Evolutionary conservation across 2,888 invertebrate species (phyloP).

Genomic region (Molorchus minor): DNA sequence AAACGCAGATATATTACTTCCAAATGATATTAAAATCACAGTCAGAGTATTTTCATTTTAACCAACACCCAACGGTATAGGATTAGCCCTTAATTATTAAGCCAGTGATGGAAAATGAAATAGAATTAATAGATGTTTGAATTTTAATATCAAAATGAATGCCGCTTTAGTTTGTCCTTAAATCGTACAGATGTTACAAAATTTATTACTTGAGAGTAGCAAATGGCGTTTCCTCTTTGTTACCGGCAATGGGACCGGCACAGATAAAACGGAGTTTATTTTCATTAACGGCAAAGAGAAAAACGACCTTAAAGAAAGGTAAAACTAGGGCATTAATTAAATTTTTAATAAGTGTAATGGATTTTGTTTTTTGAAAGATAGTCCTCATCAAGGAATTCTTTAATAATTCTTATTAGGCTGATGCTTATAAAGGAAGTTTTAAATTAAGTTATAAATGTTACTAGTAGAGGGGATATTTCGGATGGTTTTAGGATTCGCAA

Average conservation of each 20-base stretch:
- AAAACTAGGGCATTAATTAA: constrained; percentile 24
- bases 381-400: too few species aligned
- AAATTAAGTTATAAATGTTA: too few species aligned
- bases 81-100: neutral
- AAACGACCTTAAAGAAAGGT: constrained; percentile 21
- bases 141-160: constrained; percentile 21
- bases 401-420: too few species aligned
- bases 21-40: too few species aligned
- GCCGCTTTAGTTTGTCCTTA: constrained; percentile 14
- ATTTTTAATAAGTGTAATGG: constrained; percentile 26
- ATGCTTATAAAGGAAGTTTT: too few species aligned
- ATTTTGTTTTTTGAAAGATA: constrained; percentile 19
- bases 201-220: constrained; percentile 15
- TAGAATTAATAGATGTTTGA: constrained; percentile 11
- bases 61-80: too few species aligned
- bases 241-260: neutral
- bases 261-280: constrained; percentile 16
- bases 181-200: constrained; percentile 25
- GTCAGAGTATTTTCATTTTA: too few species aligned
- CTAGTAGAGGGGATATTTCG: too few species aligned
- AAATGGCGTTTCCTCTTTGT: constrained; percentile 19
- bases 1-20: too few species aligned
- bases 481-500: too few species aligned
- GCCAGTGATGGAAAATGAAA: neutral
- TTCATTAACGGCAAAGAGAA: constrained; percentile 24